Conservation (phyloP, 2,888 invertebrate genomes). For the Spisula solida region DNA sequence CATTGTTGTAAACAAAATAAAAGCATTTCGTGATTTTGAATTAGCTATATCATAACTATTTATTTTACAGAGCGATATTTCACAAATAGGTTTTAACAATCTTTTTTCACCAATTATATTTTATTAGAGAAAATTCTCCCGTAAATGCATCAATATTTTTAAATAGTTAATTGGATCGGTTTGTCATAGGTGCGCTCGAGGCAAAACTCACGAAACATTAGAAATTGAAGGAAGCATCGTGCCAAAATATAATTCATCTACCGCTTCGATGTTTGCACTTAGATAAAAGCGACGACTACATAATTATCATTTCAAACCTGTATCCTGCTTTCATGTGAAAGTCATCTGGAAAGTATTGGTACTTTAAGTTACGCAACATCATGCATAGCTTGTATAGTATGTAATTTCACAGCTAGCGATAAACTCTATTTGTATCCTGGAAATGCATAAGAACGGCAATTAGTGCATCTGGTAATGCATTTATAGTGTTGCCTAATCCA, state of each 20-base stretch:
- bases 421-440: not conserved
- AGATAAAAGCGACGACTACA: not conserved
- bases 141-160: not conserved
- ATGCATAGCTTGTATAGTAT: not conserved
- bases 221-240: not conserved
- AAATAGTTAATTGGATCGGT: conserved; percentile 7
- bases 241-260: not conserved
- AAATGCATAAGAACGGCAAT: not conserved
- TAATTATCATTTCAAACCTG: not conserved
- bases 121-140: not conserved
- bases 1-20: not conserved
- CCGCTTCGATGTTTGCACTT: not conserved
- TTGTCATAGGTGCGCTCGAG: not conserved
- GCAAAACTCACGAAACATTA: not conserved
- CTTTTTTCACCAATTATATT: not conserved
- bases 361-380: not conserved
- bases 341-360: not conserved
- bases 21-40: not conserved
- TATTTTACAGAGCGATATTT: not conserved
- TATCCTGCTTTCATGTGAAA: not conserved
- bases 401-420: not conserved
- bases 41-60: not conserved
- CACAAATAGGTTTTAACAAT: not conserved
- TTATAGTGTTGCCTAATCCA: not conserved
- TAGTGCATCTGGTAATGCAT: not conserved